These are phyloP conservation scores for Dione vanillae DNA, from an alignment of 2,888 invertebrate species.

Conservation along the genomic window DNA sequence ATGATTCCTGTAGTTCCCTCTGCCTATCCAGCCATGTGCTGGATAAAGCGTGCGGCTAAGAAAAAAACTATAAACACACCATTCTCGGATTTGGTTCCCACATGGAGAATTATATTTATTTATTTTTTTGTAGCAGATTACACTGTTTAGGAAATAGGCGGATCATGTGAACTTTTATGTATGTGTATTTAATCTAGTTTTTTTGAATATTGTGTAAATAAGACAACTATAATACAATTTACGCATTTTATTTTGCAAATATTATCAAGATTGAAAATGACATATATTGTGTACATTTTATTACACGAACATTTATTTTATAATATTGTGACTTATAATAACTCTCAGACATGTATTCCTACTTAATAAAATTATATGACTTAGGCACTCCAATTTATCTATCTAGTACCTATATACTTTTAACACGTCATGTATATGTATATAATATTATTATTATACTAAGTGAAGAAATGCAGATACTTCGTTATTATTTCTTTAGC, in stretches of 20 bases:
- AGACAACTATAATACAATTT: conserved; percentile 1
- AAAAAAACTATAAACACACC: too few relatives aligned
- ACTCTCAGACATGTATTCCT: neutral
- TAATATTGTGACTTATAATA: neutral
- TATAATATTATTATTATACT: neutral
- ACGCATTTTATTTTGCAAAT: conserved; percentile 8
- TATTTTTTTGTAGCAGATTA: too few relatives aligned
- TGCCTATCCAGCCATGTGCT: too few relatives aligned
- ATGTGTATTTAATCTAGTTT: neutral
- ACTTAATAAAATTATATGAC: conserved; percentile 23
- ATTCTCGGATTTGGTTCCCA: too few relatives aligned
- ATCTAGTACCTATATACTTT: neutral
- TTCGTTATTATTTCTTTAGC: neutral
- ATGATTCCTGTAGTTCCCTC: too few relatives aligned
- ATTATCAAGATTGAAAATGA: conserved; percentile 8
- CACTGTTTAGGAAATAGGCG: too few relatives aligned
- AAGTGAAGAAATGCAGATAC: neutral
- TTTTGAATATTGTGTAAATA: neutral
- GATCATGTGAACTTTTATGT: too few relatives aligned
- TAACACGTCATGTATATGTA: neutral
- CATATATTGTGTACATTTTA: conserved; percentile 13
- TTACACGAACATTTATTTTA: neutral
- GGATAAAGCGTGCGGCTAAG: too few relatives aligned
- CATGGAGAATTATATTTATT: too few relatives aligned
- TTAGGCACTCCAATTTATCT: conserved; percentile 17